Evolutionary conservation across 2,888 invertebrate species (phyloP).

Genomic region (Yponomeuta cagnagella): DNA sequence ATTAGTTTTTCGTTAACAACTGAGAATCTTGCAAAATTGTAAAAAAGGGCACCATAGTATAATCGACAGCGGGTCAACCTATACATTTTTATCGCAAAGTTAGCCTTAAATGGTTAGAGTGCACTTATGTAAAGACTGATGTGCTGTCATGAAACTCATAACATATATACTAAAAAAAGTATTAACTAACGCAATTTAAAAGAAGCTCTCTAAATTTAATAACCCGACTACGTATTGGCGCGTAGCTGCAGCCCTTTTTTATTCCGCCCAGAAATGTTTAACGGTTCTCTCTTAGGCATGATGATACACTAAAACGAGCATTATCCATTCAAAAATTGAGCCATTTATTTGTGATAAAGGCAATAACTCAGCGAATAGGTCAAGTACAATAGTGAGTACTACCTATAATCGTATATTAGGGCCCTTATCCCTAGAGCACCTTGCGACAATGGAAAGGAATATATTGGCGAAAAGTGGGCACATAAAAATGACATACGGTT

Average conservation of each 20-base stretch:
- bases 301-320: conserved; percentile 6
- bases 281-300: conserved; percentile 6
- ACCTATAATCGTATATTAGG: conserved; percentile 75
- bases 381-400: conserved; percentile 72
- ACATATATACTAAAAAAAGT: no score
- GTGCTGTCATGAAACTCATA: no score
- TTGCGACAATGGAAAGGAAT: conserved; percentile 72
- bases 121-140: no score
- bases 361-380: conserved; percentile 69
- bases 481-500: conserved; percentile 74
- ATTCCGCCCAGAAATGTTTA: neutral
- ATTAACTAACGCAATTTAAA: no score
- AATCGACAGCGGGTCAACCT: no score
- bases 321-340: conserved; percentile 37
- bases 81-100: no score
- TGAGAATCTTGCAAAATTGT: no score
- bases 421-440: conserved; percentile 73
- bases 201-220: neutral
- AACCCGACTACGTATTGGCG: conserved; percentile 29
- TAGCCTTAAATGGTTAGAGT: no score
- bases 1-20: no score
- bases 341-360: conserved; percentile 55
- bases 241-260: conserved; percentile 13
- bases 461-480: conserved; percentile 73
- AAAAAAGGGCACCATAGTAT: no score